A percentile compares a stretch with the other conserved stretches of the same genome.
Conservation (phyloP, 2,113 vertebrate genomes). For the Taurulus bubalis region DNA sequence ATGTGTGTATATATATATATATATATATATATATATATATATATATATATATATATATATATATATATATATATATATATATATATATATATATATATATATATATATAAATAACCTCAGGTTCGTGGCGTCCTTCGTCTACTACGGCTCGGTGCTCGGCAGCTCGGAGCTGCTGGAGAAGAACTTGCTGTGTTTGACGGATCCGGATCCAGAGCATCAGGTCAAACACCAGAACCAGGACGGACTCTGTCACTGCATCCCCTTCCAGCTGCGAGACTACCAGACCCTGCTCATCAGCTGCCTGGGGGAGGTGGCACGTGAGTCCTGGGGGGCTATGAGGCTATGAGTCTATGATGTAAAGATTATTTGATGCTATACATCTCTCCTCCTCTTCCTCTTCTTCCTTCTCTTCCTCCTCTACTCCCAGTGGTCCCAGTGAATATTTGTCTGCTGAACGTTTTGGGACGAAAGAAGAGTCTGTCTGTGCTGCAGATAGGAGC, state of each 20-base stretch:
- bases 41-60: too few relatives aligned
- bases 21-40: too few relatives aligned
- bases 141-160: constrained; percentile 93
- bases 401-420: not conserved
- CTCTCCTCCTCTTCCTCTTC: too few relatives aligned
- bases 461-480: constrained; percentile 88
- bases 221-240: constrained; percentile 70
- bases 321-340: constrained; percentile 38
- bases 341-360: too few relatives aligned
- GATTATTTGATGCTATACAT: too few relatives aligned
- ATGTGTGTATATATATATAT: too few relatives aligned
- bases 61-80: too few relatives aligned
- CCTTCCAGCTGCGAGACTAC: constrained; percentile 87
- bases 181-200: constrained; percentile 86
- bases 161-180: constrained; percentile 92
- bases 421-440: constrained; percentile 91
- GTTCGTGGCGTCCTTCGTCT: constrained; percentile 87
- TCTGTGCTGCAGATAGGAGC: constrained; percentile 87
- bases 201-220: constrained; percentile 4
- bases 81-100: too few relatives aligned
- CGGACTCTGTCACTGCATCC: constrained; percentile 87
- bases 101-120: too few relatives aligned
- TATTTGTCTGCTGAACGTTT: constrained; percentile 88
- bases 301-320: constrained; percentile 89
- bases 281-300: constrained; percentile 93